Evolutionary conservation across 2,113 vertebrate species (phyloP).

Genomic region (Malurus melanocephalus): DNA sequence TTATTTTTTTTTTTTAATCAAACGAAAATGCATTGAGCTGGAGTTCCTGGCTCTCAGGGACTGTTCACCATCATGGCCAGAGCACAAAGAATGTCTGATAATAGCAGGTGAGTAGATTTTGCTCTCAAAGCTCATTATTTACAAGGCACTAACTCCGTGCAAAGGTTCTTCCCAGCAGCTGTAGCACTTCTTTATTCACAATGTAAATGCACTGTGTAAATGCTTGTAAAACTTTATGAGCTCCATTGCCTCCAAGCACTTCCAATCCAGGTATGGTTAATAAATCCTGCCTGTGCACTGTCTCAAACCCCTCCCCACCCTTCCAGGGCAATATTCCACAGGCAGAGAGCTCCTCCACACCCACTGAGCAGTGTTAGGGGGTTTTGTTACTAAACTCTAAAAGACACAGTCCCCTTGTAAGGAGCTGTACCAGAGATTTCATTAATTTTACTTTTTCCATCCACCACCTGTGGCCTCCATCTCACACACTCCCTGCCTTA

Average conservation of each 20-base stretch:
- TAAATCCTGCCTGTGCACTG: not conserved
- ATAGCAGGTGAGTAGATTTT: not conserved
- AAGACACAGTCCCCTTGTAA: not conserved
- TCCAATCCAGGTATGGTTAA: not conserved
- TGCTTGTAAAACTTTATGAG: conserved; percentile 41
- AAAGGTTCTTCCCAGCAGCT: not conserved
- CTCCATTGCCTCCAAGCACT: conserved; percentile 16
- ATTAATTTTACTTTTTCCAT: not conserved
- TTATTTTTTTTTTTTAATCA: not conserved
- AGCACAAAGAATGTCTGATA: not conserved
- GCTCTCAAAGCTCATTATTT: not conserved
- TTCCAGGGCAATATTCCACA: not conserved
- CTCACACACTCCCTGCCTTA: not conserved
- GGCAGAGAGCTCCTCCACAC: not conserved
- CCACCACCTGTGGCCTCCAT: not conserved
- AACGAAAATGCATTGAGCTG: not conserved
- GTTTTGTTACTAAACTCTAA: not conserved
- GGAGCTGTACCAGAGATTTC: not conserved
- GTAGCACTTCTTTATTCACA: conserved; percentile 1
- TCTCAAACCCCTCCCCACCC: not conserved
- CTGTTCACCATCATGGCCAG: not conserved
- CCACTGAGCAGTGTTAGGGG: not conserved
- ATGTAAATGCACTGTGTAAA: conserved; percentile 38
- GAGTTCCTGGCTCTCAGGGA: not conserved
- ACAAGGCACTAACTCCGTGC: not conserved